Evolutionary conservation across 1,140 invertebrate genomes (phyloP).

Genomic region (Drosophila rhopaloa): DNA sequence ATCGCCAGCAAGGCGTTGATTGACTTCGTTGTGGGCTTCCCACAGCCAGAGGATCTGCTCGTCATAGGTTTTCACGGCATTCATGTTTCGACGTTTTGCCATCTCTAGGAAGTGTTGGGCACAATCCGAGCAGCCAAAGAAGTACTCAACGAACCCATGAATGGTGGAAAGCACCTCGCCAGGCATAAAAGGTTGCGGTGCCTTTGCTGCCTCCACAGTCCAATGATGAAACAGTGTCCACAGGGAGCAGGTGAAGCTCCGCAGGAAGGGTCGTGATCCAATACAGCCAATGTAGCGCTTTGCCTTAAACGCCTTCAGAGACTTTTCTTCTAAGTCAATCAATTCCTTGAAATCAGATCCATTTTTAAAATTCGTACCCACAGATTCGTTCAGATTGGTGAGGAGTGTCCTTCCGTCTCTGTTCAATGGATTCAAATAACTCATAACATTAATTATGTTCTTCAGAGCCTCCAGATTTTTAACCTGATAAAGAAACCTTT

Average conservation of each 20-base stretch:
- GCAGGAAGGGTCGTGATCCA: conserved; percentile 85
- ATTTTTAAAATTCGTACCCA: background rate
- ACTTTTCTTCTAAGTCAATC: conserved; percentile 9
- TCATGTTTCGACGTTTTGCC: conserved; percentile 88
- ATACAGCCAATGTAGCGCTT: conserved; percentile 89
- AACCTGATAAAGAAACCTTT: conserved; percentile 17
- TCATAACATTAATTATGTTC: conserved; percentile 30
- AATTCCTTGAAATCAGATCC: conserved; percentile 15
- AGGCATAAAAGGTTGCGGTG: conserved; percentile 81
- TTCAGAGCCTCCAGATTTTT: background rate
- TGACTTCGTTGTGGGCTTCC: conserved; percentile 97
- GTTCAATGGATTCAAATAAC: conserved; percentile 39
- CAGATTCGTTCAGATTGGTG: background rate
- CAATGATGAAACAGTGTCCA: conserved; percentile 98
- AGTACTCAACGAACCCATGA: conserved; percentile 94
- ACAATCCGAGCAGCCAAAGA: conserved; percentile 97
- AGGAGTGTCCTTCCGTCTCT: conserved; percentile 30
- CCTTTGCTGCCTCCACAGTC: conserved; percentile 91
- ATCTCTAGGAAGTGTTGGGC: conserved; percentile 92
- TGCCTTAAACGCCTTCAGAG: conserved; percentile 84
- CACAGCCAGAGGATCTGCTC: conserved; percentile 96
- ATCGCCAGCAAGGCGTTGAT: conserved; percentile 93
- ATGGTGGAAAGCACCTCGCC: conserved; percentile 90
- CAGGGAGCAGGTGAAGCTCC: conserved; percentile 97
- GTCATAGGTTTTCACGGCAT: conserved; percentile 88